Percentiles rank a stretch among this genome's conserved stretches.
Conservation (phyloP, 1,140 invertebrate genomes). For the Trypoxylus dichotomus region DNA sequence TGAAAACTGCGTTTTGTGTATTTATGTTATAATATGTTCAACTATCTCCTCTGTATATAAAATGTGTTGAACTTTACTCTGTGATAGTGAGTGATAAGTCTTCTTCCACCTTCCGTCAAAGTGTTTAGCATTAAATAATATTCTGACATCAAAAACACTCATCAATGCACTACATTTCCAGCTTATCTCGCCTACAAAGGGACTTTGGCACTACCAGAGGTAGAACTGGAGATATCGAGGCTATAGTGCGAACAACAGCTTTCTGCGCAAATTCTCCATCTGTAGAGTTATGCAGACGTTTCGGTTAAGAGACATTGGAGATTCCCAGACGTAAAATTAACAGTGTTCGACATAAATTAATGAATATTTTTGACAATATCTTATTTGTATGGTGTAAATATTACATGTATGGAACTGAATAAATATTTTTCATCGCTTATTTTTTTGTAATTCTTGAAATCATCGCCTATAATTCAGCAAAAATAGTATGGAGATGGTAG, state of each 20-base stretch:
- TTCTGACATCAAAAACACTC: neutral
- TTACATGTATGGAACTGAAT: no score
- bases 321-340: no score
- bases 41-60: neutral
- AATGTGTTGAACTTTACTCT: neutral
- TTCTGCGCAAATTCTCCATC: neutral
- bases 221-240: neutral
- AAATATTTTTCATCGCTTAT: no score
- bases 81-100: neutral
- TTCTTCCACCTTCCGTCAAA: neutral
- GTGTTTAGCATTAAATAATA: neutral
- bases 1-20: neutral
- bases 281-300: neutral
- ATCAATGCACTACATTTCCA: neutral
- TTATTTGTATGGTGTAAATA: no score
- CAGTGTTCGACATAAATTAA: no score
- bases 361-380: no score
- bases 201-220: conserved; percentile 5
- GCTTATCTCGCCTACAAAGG: neutral
- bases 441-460: no score
- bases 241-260: neutral
- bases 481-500: no score
- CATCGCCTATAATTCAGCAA: no score
- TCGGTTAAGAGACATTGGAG: neutral
- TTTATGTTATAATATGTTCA: neutral